Base-by-base conservation (phyloP, 2,113 vertebrate species). In the Rhinichthys klamathensis region DNA sequence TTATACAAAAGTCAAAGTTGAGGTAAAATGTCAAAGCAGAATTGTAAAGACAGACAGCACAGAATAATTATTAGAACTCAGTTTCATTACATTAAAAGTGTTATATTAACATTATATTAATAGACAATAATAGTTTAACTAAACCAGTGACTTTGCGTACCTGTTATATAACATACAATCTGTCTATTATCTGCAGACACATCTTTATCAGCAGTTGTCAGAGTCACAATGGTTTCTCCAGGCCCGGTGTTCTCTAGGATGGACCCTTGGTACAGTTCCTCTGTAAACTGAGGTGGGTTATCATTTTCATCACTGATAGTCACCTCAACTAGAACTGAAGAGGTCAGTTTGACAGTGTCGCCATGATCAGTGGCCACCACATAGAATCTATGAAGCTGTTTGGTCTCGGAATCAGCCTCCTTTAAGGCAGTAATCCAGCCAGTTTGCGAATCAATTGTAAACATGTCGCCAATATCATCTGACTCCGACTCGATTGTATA, bases 91-190 rank as follows among this genome's bases (percentile, higher is more conserved):
- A 56, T 23, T 56, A 23, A 56, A 3, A 23, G 18, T 35, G 8
- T 35, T 32, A 38, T 69, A 35, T 69, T 21, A 35, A 69, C 16
- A 23, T 23, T 56, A 10, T 4, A 18, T 32, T 23, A 69, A 70
- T 38, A 61, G 18, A 70, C 18, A 70, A 38, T 16, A 32, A 70
- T 23, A 3, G 9, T 67, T 67, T 18, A 67, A 7, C 9, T 44
- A 75, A 8, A 56, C 6, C 32, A 54, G 4, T 32, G 2, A n/a
- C 27, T 77, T 54, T 79, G 79, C 96, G 91, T 90, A 99, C 98
- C 98, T 89, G 97, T 99, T 88, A 99, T 98, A 90, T 99, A 99
- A 92, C 98, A 99, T 0, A 94, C 96, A 89, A 98, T 94, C 0
- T 96, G 95, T 13, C 97, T 96, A 91, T 98, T 98, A 90, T 96